phyloP scores from a whole-genome alignment of 2,888 invertebrate species.

The Pantelozetes paolii region DNA sequence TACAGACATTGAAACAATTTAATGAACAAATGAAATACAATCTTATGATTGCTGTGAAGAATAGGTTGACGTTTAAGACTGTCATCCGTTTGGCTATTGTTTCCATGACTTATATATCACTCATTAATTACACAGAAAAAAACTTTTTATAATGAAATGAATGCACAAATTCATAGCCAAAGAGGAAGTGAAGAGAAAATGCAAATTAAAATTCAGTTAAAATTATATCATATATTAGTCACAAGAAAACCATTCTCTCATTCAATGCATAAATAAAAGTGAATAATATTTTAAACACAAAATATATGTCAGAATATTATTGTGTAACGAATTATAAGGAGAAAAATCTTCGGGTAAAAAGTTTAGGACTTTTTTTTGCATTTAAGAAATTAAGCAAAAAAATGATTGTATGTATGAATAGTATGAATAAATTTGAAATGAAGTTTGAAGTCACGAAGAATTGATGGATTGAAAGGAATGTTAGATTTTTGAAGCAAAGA shows the following conservation, averaged over 20 bases:
- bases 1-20: constrained; percentile 6
- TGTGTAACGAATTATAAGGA: constrained; percentile 3
- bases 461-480: constrained; percentile 31
- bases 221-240: constrained; percentile 1
- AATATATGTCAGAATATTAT: constrained; percentile 14
- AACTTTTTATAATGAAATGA: too few relatives aligned
- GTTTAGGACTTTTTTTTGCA: not conserved
- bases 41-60: not conserved
- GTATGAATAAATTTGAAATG: constrained; percentile 24
- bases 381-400: constrained; percentile 13
- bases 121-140: not conserved
- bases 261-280: too few relatives aligned
- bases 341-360: not conserved
- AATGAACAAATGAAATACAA: not conserved
- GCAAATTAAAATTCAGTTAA: not conserved
- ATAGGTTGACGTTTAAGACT: not conserved
- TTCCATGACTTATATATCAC: not conserved
- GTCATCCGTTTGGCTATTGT: constrained; percentile 13
- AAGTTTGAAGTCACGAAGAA: constrained; percentile 31
- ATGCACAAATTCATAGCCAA: not conserved
- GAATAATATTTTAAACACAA: too few relatives aligned
- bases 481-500: not conserved
- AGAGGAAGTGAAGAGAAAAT: not conserved
- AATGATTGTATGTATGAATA: too few relatives aligned
- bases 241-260: not conserved